Evolutionary conservation across 2,888 invertebrate species (phyloP), one percentile per base, ranked within the genome.

Genomic region (Amphipoea oculea): DNA sequence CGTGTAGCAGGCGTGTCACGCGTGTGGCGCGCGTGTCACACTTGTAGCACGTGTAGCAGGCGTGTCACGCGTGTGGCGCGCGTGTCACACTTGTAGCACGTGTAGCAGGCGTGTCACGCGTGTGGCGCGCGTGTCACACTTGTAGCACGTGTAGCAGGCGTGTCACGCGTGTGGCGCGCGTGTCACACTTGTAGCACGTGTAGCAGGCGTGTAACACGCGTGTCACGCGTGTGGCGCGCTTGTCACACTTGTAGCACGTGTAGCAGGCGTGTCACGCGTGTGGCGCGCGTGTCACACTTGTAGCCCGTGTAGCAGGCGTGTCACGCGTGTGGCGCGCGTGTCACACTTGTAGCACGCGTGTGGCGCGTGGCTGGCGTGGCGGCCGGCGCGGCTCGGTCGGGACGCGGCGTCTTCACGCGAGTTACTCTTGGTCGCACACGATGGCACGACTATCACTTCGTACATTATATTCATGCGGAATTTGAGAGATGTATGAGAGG

Each of bases 401-500:
- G 70, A 29, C 51, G 68, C 78, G 75, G 45, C 60, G n/a, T 62
- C 62, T 66, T 62, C 84, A 42, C 78, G 65, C 68, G 12, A 75
- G n/a, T 23, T 45, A 23, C 12, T 62, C 54, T 70, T 60, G 42
- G 71, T 67, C 81, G 79, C 80, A 76, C 79, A 76, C 76, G 45
- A 36, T 9, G n/a, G n/a, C 51, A 66, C 67, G 54, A 78, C 67
- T 85, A 57, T 76, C 83, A 76, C 73, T 79, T 81, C 66, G 63
- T 81, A 83, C 54, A 76, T 75, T 81, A 76, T 79, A 85, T 86
- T 80, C 73, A 79, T 90, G 76, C 78, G 73, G 75, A 84, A 81
- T 81, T 84, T 73, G 85, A 84, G 85, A 84, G 82, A 88, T 84
- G 90, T 90, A 88, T 89, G 90, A 90, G 87, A 90, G 88, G 84